Evolutionary conservation across 2,888 invertebrate species (phyloP), one percentile per base, ranked within the genome.

Genomic region (Xylota sylvarum): DNA sequence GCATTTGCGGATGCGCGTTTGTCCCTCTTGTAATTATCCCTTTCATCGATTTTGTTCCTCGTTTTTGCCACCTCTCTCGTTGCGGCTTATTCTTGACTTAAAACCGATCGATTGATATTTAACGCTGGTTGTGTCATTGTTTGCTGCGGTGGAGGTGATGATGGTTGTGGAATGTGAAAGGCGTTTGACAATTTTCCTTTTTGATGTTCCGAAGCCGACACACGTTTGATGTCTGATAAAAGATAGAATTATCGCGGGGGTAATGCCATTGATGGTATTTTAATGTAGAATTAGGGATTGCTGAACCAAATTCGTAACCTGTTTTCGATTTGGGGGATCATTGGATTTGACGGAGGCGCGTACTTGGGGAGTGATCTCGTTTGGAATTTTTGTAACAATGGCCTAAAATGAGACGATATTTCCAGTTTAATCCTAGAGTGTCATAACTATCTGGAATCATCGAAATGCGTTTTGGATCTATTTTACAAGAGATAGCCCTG

Each of bases 181-280:
- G 77, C 64, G 70, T 82, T 82, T 77, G 77, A 77, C 77, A 77
- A 35, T 82, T 65, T 77, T 55, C 48, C 30, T 58, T 81, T 82
- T 73, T 40, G 43, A 30, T 37, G 60, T 3, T 9, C 43, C 48
- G n/a, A 52, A n/a, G 30, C 72, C 43, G 35, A 55, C 35, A 52
- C 12, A 4, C 56, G 37, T 60, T 27, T n/a, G 12, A 37, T 60
- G 37, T 23, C 23, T 5, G 73, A 6, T 12, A 35, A 23, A 46
- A 50, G 62, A 52, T 50, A 50, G 37, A 27, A 40, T 62, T 62
- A 40, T 52, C 32, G 56, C 3, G 9, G 32, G 32, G 46, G 23
- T 58, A 23, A 58, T 43, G 46, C 30, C 35, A 58, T 32, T 35
- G 58, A 23, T 4, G 70, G 40, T 23, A 48, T 56, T 46, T 58